These are phyloP conservation scores for Platyura marginata DNA, from an alignment of 1,140 invertebrate genomes.

Conservation along the genomic window DNA sequence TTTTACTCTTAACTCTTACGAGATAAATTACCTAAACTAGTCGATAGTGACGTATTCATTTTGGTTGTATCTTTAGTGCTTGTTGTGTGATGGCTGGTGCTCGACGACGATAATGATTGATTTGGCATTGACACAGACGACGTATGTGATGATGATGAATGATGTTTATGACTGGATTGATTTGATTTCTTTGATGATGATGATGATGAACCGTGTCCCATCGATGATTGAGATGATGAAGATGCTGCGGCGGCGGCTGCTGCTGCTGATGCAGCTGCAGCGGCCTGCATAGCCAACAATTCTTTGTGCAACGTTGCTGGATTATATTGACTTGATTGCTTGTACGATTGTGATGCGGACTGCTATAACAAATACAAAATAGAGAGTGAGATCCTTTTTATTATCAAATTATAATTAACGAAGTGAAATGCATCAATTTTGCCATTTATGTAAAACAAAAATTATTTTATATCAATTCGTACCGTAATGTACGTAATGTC, in stretches of 20 bases:
- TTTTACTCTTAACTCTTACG: not conserved
- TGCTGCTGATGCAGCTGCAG: slow-evolving; percentile 17
- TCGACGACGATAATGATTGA: not conserved
- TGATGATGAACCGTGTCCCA: slow-evolving; percentile 5
- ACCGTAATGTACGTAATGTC: no score
- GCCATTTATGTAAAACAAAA: no score
- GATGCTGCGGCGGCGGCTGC: slow-evolving; percentile 19
- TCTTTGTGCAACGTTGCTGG: slow-evolving; percentile 23
- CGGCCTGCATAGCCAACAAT: slow-evolving; percentile 22
- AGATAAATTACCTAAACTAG: not conserved
- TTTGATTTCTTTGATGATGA: slow-evolving; percentile 2
- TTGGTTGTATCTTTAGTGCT: no score
- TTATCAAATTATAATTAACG: not conserved
- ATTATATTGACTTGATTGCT: slow-evolving; percentile 11
- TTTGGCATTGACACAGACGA: not conserved
- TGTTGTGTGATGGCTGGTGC: no score
- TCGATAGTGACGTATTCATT: not conserved
- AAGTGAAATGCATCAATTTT: not conserved
- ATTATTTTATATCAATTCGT: no score
- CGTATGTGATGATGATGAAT: slow-evolving; percentile 6
- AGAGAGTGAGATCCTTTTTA: no score
- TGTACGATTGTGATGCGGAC: not conserved
- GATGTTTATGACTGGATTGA: slow-evolving; percentile 1
- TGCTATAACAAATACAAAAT: no score
- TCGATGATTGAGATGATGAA: slow-evolving; percentile 11